Conservation (phyloP, 2,888 invertebrate genomes). For the Dynastes grantii region DNA sequence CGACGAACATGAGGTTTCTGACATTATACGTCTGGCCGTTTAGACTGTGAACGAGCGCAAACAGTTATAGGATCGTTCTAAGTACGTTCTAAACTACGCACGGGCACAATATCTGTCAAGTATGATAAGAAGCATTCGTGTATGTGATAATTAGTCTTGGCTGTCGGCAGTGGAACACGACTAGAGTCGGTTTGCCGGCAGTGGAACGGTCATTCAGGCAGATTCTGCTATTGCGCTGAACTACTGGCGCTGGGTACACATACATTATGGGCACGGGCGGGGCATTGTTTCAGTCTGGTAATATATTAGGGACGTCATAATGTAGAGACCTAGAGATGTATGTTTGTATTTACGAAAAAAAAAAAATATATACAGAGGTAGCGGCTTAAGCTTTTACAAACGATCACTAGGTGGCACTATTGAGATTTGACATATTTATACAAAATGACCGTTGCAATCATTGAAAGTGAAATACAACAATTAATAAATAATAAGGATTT, state of each 20-base stretch:
- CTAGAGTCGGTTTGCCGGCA: constrained; percentile 53
- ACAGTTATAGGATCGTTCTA: constrained; percentile 53
- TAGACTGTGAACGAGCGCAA: constrained; percentile 55
- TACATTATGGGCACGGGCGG: constrained; percentile 62
- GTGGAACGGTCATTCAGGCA: constrained; percentile 56
- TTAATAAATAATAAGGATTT: too few species aligned
- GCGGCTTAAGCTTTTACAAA: too few species aligned
- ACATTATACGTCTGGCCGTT: constrained; percentile 33
- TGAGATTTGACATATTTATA: too few species aligned
- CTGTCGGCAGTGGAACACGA: constrained; percentile 64
- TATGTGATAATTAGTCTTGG: constrained; percentile 70
- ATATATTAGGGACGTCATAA: constrained; percentile 59
- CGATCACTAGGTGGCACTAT: too few species aligned
- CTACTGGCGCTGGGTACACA: constrained; percentile 64
- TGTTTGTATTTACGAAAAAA: not conserved
- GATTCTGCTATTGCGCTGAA: constrained; percentile 56
- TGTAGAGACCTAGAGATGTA: not conserved
- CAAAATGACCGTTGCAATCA: too few species aligned
- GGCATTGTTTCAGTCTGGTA: constrained; percentile 67
- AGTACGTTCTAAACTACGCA: constrained; percentile 64
- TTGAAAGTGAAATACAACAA: too few species aligned
- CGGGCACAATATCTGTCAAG: constrained; percentile 69
- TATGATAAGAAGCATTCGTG: constrained; percentile 70
- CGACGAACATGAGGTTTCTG: constrained; percentile 59
- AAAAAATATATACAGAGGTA: not conserved